Evolutionary conservation across 2,888 invertebrate species (phyloP).

Genomic region (Oscheius sp.): DNA sequence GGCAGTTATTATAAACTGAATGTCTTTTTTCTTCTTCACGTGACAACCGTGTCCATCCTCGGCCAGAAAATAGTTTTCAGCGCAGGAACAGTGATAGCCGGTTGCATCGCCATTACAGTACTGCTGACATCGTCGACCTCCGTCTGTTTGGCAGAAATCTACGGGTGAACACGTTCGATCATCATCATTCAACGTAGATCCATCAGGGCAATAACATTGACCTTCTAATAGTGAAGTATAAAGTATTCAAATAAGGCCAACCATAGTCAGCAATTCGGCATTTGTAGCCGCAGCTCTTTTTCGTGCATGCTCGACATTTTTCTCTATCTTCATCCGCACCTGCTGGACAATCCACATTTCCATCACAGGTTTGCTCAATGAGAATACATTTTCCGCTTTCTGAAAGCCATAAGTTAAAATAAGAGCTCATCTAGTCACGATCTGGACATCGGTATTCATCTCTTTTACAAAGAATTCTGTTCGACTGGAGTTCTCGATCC

Average conservation of each 20-base stretch:
- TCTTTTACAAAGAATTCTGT: background rate
- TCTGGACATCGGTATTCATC: slow-evolving; percentile 13
- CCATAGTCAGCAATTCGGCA: slow-evolving; percentile 47
- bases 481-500: background rate
- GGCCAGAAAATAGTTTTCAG: slow-evolving; percentile 50
- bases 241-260: background rate
- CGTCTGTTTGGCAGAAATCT: slow-evolving; percentile 48
- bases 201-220: slow-evolving; percentile 46
- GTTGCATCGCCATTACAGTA: slow-evolving; percentile 87
- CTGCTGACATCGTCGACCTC: slow-evolving; percentile 83
- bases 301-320: slow-evolving; percentile 51
- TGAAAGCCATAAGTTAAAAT: background rate
- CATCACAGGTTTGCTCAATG: slow-evolving; percentile 69
- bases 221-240: no score
- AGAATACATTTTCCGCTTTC: slow-evolving; percentile 46
- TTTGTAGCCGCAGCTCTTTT: slow-evolving; percentile 41
- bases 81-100: slow-evolving; percentile 74
- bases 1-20: slow-evolving; percentile 39
- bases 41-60: slow-evolving; percentile 52
- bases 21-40: slow-evolving; percentile 40
- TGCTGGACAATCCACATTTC: slow-evolving; percentile 69
- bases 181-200: slow-evolving; percentile 38
- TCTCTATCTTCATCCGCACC: slow-evolving; percentile 72
- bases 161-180: slow-evolving; percentile 47
- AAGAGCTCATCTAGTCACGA: background rate